A percentile compares a stretch with the other conserved stretches of the same genome.
Conservation (phyloP, 2,113 vertebrate genomes). For the Sprattus sprattus region DNA sequence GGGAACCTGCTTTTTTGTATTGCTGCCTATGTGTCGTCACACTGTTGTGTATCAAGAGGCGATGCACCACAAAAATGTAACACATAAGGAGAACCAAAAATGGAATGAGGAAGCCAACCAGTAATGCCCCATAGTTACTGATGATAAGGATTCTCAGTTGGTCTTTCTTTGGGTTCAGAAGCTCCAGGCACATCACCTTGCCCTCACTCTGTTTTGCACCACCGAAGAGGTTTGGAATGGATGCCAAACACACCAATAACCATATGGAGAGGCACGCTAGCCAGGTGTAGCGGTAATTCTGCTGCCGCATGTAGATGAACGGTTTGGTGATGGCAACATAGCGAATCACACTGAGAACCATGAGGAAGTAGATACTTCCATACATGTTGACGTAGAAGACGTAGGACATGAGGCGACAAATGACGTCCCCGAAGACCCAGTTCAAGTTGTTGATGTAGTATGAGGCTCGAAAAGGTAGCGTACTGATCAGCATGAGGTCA, state of each 20-base stretch:
- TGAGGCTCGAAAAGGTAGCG: slow-evolving; percentile 68
- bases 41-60: slow-evolving; percentile 53
- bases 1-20: slow-evolving; percentile 66
- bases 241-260: slow-evolving; percentile 58
- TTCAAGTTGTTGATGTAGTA: slow-evolving; percentile 67
- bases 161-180: slow-evolving; percentile 26
- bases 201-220: neutral
- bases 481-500: slow-evolving; percentile 71
- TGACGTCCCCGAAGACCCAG: slow-evolving; percentile 69
- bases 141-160: neutral
- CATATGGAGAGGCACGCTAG: slow-evolving; percentile 62
- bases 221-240: slow-evolving; percentile 45
- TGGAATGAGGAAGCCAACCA: slow-evolving; percentile 67
- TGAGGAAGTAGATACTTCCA: slow-evolving; percentile 78
- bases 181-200: slow-evolving; percentile 64
- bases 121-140: slow-evolving; percentile 65
- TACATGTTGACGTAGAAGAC: slow-evolving; percentile 78
- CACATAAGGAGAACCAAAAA: slow-evolving; percentile 68
- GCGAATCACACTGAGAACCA: slow-evolving; percentile 68
- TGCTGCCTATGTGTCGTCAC: neutral
- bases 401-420: slow-evolving; percentile 73
- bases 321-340: slow-evolving; percentile 70
- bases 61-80: slow-evolving; percentile 67
- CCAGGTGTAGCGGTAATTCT: slow-evolving; percentile 54
- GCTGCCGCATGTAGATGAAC: slow-evolving; percentile 47